Evolutionary conservation across 1,140 invertebrate genomes (phyloP).

Genomic region (Ceratoteleas bidentatus): DNA sequence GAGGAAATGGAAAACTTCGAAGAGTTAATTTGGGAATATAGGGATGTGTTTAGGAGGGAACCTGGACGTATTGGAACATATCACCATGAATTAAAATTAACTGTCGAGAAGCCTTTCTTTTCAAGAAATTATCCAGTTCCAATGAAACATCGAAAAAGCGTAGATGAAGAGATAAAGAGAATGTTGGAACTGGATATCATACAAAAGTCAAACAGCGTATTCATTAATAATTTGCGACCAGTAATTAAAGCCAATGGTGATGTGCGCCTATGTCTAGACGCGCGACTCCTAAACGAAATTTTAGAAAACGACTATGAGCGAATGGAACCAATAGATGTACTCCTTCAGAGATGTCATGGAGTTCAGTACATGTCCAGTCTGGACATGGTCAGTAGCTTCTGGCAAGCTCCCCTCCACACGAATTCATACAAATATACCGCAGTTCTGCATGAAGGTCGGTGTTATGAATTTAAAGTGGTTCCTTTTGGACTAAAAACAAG

Average conservation of each 20-base stretch:
- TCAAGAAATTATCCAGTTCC: background rate
- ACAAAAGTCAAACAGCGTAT: background rate
- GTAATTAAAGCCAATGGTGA: slow-evolving; percentile 9
- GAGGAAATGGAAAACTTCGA: background rate
- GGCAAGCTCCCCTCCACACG: background rate
- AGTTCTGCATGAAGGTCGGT: slow-evolving; percentile 5
- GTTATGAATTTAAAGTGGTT: slow-evolving; percentile 17
- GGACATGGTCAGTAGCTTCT: slow-evolving; percentile 16
- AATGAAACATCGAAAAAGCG: background rate
- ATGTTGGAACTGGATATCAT: slow-evolving; percentile 1
- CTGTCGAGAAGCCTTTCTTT: background rate
- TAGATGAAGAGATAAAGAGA: background rate
- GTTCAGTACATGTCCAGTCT: slow-evolving; percentile 10
- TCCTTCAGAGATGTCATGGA: slow-evolving; percentile 14
- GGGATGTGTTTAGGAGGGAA: background rate
- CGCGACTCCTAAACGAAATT: slow-evolving; percentile 61
- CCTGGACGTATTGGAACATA: background rate
- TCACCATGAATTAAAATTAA: background rate
- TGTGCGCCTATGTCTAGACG: slow-evolving; percentile 71
- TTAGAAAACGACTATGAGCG: slow-evolving; percentile 67
- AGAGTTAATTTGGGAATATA: background rate
- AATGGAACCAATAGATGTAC: slow-evolving; percentile 50
- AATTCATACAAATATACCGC: slow-evolving; percentile 33
- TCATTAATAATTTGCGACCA: background rate
- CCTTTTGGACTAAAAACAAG: slow-evolving; percentile 18